Conservation (phyloP, 2,888 invertebrate genomes). For the Nephrocerus scutellatus region DNA sequence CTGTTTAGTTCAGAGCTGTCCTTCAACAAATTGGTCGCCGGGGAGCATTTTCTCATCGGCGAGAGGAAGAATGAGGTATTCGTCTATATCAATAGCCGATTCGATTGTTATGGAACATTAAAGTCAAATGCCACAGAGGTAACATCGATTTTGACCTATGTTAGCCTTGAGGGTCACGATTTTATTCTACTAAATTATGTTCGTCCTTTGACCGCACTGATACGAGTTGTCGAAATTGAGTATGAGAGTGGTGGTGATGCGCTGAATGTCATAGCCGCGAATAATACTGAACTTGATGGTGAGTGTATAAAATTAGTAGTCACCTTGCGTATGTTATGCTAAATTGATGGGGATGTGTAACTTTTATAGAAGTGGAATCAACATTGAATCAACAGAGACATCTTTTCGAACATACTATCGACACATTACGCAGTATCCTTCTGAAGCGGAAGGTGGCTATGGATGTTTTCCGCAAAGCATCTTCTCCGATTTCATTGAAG, state of each 20-base stretch:
- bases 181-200: slow-evolving; percentile 32
- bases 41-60: slow-evolving; percentile 31
- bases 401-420: slow-evolving; percentile 32
- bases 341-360: background rate
- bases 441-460: slow-evolving; percentile 29
- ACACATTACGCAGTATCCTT: slow-evolving; percentile 29
- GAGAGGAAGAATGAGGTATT: slow-evolving; percentile 29
- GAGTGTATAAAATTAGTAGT: slow-evolving; percentile 11
- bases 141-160: slow-evolving; percentile 27
- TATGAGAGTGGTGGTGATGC: slow-evolving; percentile 25
- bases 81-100: slow-evolving; percentile 31
- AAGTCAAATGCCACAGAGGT: slow-evolving; percentile 25
- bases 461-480: slow-evolving; percentile 27
- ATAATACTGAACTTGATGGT: slow-evolving; percentile 19
- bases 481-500: slow-evolving; percentile 10
- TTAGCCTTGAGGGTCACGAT: slow-evolving; percentile 28
- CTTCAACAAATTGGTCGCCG: slow-evolving; percentile 29
- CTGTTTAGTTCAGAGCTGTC: slow-evolving; percentile 28
- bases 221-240: slow-evolving; percentile 36
- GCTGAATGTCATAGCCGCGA: slow-evolving; percentile 10
- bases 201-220: slow-evolving; percentile 20
- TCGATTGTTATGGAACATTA: slow-evolving; percentile 40
- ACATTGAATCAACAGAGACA: slow-evolving; percentile 33
- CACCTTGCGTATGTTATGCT: background rate
- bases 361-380: slow-evolving; percentile 10